Evolutionary conservation across 2,888 invertebrate genomes (phyloP), one percentile per base, ranked within the genome.

Genomic region (Pterostichus niger): DNA sequence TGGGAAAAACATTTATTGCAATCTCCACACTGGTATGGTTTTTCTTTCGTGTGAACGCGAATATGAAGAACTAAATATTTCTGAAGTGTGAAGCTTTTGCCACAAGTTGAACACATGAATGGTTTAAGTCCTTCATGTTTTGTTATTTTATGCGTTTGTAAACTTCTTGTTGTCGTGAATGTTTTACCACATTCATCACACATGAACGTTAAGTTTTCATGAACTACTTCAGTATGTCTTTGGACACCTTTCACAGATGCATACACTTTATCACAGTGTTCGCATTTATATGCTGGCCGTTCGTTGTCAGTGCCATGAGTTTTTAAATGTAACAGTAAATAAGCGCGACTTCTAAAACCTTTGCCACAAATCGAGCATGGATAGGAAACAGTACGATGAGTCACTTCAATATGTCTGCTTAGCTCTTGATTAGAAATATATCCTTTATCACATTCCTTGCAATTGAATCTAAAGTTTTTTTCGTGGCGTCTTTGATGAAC

Each of bases 381-480:
- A 54, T 86, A 85, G 15, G 85, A 68, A n/a, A 86, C 24, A 31
- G 86, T 87, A 82, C 87, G 85, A 83, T 90, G 90, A 84, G 89
- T 86, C 84, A 90, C 90, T 84, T 89, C 89, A 84, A 89, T 90
- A 85, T 90, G 90, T 84, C 89, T 90, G 68, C 89, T 86, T 84
- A 89, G 90, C 84, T 90, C 90, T 56, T 90, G 86, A 3, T 90
- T 89, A 0, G 90, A 89, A 85, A 89, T 90, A 85, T 90, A 90
- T 0, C 90, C 90, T 85, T 90, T 90, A 84, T 88, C 89, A 83
- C 90, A 90, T 83, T 89, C 88, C 54, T 89, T 89, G 83, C 90
- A 90, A 7, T 88, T 85, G 85, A 89, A 89, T 83, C 89, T 86
- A 85, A 90, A 90, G 85, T 89, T 40, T 89, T 87, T 76, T 89